Evolutionary conservation across 2,888 invertebrate genomes (phyloP).

Genomic region (Sipha maydis): DNA sequence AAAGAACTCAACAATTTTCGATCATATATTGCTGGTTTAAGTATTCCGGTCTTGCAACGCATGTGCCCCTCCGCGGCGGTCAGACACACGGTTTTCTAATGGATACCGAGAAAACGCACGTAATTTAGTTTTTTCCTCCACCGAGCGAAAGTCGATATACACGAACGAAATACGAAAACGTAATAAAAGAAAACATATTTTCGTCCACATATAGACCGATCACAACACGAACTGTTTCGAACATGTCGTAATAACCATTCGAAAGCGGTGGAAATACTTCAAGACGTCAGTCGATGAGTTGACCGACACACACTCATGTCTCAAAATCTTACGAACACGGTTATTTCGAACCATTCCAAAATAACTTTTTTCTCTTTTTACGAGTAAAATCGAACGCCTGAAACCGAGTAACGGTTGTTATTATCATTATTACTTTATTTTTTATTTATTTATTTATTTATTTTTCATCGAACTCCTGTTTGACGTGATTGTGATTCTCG

Average conservation of each 20-base stretch:
- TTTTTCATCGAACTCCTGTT: too few species aligned
- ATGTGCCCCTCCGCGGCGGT: background rate
- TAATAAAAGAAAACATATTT: constrained; percentile 7
- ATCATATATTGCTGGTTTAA: background rate
- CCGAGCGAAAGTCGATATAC: background rate
- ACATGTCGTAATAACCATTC: background rate
- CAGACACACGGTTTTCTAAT: constrained; percentile 4
- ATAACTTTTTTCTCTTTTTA: background rate
- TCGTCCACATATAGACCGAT: background rate
- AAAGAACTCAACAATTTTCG: background rate
- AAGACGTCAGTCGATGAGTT: background rate
- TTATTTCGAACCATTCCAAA: background rate
- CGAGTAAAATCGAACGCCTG: background rate
- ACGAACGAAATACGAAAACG: background rate
- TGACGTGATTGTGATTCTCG: too few species aligned
- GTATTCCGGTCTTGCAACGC: constrained; percentile 20
- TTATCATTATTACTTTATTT: too few species aligned
- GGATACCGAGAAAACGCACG: constrained; percentile 17
- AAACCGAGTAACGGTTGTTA: too few species aligned
- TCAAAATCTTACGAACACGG: too few species aligned
- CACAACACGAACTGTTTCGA: background rate
- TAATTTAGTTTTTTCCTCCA: background rate
- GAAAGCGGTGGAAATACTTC: background rate
- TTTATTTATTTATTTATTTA: too few species aligned
- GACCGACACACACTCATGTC: too few species aligned